Base-by-base conservation (phyloP, 2,888 invertebrate species). In the Boloria euphrosyne region DNA sequence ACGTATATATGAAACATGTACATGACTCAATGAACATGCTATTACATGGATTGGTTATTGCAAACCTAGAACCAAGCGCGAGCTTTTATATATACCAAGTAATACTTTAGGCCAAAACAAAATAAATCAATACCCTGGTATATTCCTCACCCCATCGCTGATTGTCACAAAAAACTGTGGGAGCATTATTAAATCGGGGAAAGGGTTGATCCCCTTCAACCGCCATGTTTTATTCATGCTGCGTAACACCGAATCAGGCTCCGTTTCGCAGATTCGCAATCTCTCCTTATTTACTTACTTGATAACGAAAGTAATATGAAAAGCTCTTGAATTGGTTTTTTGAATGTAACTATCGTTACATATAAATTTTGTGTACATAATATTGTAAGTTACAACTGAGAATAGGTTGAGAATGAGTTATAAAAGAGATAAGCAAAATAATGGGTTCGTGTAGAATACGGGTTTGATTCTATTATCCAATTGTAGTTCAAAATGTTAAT, bases 191-290 rank as follows among this genome's bases (percentile, higher is more conserved):
- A 86, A 85, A 86, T 81, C 76, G 84, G 71, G 81, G 85, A 85
- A 89, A 89, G 89, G 89, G 89, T 88, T 84, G 77, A 73, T 74
- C 72, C 78, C 80, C 81, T 78, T 76, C 79, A 75, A 77, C 71
- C 74, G 74, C 78, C 79, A 91, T 91, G 85, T 90, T 90, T 91
- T 90, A 92, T 92, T 91, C 91, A 91, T 86, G 81, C 69, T 71
- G 77, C 84, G 85, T 83, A 73, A 74, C 77, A 80, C 78, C 77
- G 82, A 87, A 86, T 85, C 86, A 83, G 80, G 79, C 66, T 69
- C 55, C 71, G 78, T 80, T 81, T 80, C 79, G 77, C 75, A 75
- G 80, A 81, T 83, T 83, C 76, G 74, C 78, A 86, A 84, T 85
- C 85, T 84, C 78, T 80, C 50, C 76, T 75, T 67, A 69, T 69